Evolutionary conservation across 2,888 invertebrate species (phyloP).

Genomic region (Aphodius sticticus): DNA sequence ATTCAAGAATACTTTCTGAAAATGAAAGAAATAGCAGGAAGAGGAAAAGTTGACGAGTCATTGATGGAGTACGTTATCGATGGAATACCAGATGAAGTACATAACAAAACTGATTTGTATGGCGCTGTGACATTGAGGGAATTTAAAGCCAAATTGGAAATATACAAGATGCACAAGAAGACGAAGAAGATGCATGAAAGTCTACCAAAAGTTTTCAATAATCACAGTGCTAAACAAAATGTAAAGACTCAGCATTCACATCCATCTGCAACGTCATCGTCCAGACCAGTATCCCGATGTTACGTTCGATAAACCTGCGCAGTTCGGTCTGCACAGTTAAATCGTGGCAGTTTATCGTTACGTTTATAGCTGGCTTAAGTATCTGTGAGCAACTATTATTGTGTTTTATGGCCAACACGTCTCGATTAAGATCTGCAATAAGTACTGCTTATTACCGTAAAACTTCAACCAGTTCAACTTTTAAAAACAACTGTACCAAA

Average conservation of each 20-base stretch:
- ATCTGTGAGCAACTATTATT: no score
- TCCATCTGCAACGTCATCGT: background rate
- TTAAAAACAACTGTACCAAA: no score
- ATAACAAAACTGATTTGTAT: conserved; percentile 16
- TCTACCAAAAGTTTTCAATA: background rate
- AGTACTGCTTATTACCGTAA: no score
- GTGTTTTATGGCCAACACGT: no score
- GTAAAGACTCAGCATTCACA: background rate
- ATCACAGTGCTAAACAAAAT: background rate
- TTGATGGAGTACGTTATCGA: conserved; percentile 28
- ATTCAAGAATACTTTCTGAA: conserved; percentile 31
- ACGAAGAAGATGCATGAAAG: background rate
- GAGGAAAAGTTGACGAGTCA: conserved; percentile 21
- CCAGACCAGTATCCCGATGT: background rate
- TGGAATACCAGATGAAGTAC: conserved; percentile 19
- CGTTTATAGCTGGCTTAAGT: no score
- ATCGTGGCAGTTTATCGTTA: no score
- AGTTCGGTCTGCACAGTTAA: no score
- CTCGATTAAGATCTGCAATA: no score
- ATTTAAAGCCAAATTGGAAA: conserved; percentile 9
- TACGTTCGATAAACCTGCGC: background rate
- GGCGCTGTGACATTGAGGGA: conserved; percentile 8
- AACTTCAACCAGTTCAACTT: no score
- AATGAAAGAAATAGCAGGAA: conserved; percentile 27
- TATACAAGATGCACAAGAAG: background rate